A percentile compares a stretch with the other conserved stretches of the same genome.
phyloP scores from a whole-genome alignment of 2,888 invertebrate species.

The Blastobasis lacticolella region DNA sequence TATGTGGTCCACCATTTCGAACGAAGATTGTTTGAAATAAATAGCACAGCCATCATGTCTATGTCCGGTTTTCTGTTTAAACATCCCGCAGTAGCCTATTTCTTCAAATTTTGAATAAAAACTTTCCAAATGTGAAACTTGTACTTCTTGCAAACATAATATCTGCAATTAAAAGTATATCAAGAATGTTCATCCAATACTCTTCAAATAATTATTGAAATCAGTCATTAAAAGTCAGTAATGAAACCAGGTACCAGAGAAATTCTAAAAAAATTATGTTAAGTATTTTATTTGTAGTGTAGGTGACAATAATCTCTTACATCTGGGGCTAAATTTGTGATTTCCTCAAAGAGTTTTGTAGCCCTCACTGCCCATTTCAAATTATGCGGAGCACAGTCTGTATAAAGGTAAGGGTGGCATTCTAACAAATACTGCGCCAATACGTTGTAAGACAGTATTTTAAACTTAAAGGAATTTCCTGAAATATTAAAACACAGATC shows the following conservation, averaged over 20 bases:
- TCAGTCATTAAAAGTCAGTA: too few species aligned
- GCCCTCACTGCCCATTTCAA: conserved; percentile 83
- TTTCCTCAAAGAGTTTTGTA: conserved; percentile 58
- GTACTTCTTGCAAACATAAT: conserved; percentile 93
- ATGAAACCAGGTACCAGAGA: too few species aligned
- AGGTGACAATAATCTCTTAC: conserved; percentile 32
- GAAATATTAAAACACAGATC: conserved; percentile 1
- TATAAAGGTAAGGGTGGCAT: conserved; percentile 83
- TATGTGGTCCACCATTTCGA: conserved; percentile 77
- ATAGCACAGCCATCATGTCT: conserved; percentile 94
- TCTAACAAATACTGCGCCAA: conserved; percentile 87
- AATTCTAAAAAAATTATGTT: background rate
- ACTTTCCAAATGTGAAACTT: conserved; percentile 79
- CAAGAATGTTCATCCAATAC: too few species aligned
- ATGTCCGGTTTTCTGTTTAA: conserved; percentile 86
- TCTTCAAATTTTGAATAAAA: conserved; percentile 72
- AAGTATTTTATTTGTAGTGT: background rate
- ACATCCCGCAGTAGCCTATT: conserved; percentile 82
- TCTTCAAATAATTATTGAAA: too few species aligned
- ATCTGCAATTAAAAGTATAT: conserved; percentile 70
- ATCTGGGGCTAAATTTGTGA: conserved; percentile 62
- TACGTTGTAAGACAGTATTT: conserved; percentile 90
- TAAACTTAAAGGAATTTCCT: conserved; percentile 71
- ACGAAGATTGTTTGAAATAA: conserved; percentile 80
- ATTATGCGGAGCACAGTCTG: conserved; percentile 65